Evolutionary conservation across 2,797 vertebrate genomes (phyloP), one percentile per base, ranked within the genome.

Genomic region (Sylvilagus floridanus): DNA sequence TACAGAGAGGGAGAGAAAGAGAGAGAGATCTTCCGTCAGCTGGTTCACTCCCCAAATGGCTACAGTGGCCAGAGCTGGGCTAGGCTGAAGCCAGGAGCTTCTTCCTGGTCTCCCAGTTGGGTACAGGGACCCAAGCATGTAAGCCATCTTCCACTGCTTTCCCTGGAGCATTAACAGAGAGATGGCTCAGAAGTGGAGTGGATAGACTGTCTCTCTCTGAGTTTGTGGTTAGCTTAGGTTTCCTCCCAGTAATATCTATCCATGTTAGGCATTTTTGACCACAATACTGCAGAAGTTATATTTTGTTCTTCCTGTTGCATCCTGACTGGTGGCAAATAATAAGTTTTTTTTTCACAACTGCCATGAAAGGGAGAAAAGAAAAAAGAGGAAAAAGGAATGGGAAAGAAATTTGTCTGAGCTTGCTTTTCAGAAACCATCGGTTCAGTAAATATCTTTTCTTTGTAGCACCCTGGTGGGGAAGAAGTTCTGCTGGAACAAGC

Each of bases 391-490:
- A 30, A 1, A 14, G 62, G 28, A n/a, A 21, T 8, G 26, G 47
- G 35, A 72, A 84, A 84, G 37, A 26, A 63, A 72, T 47, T 85
- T 60, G 4, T 0, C 12, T 50, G 54, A n/a, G 16, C 76, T 95
- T 91, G 32, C 78, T 84, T 92, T 93, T 88, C 42, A 79, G 60
- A 84, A 54, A 30, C 63, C 68, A 57, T 89, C 17, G 76, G n/a
- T 84, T 97, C 30, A 98, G 42, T 60, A 77, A 75, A 37, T 88
- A 42, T 21, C 84, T 84, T 97, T 98, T 86, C 77, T 65, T 97
- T 97, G 22, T 97, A 99, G 99, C 99, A 99, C 97, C 99, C 99
- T 0, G 99, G 99, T 12, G 99, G 99, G 84, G 99, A 99, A 97
- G 99, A 99, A 96, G 99, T 99, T 96, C 96, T 99, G 97, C 97